Percentiles rank a stretch among this genome's conserved stretches.
phyloP scores from a whole-genome alignment of 2,113 vertebrate species.

The Eira barbara region DNA sequence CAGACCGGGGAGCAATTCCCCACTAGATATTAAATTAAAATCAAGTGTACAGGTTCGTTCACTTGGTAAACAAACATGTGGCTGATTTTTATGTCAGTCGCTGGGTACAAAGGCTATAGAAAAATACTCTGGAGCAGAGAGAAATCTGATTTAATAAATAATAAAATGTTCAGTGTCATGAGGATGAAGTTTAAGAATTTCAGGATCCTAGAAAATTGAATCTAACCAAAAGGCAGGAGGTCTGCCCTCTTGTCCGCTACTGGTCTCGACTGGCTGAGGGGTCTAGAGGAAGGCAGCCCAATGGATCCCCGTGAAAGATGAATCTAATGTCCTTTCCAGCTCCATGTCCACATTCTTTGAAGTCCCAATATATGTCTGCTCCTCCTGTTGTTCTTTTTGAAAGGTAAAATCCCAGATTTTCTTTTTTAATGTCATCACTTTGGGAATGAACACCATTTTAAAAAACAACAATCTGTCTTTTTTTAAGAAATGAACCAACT shows the following conservation, averaged over 20 bases:
- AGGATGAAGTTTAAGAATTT: background rate
- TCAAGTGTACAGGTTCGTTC: background rate
- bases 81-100: background rate
- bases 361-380: background rate
- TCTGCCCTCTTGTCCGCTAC: background rate
- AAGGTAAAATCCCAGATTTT: background rate
- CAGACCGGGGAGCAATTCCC: background rate
- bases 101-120: background rate
- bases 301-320: background rate
- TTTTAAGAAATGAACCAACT: background rate
- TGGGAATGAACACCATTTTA: background rate
- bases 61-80: background rate
- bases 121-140: background rate
- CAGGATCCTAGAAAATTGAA: background rate
- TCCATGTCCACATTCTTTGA: background rate
- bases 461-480: background rate
- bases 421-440: background rate
- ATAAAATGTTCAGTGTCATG: background rate
- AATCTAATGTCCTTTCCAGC: background rate
- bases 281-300: background rate
- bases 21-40: background rate
- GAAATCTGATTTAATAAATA: constrained; percentile 13
- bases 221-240: background rate
- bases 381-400: background rate
- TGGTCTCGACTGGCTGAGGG: background rate